Evolutionary conservation across 2,888 invertebrate species (phyloP), one percentile per base, ranked within the genome.

Genomic region (Bimastos eiseni): DNA sequence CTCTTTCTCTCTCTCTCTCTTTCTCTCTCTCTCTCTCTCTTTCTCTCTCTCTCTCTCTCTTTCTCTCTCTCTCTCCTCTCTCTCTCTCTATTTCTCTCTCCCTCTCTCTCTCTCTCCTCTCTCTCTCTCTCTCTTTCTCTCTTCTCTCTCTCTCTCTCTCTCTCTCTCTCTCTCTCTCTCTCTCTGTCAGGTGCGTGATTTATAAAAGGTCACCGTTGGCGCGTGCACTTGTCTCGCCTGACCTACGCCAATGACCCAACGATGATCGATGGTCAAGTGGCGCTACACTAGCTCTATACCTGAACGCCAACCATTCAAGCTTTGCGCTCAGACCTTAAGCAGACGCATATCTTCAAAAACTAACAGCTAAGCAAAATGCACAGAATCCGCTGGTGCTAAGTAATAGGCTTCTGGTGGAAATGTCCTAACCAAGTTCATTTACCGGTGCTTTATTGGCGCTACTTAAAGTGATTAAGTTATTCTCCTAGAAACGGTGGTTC

Each of bases 151-250:
- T n/a, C n/a, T n/a, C n/a, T n/a, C n/a, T n/a, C n/a, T n/a, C n/a
- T n/a, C n/a, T n/a, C n/a, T n/a, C n/a, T n/a, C n/a, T n/a, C n/a
- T n/a, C n/a, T n/a, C n/a, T n/a, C n/a, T n/a, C n/a, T n/a, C n/a
- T 6, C 41, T 41, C 8, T 15, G 41, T 41, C 21, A 30, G 11
- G 70, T 70, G 70, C n/a, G n/a, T n/a, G 70, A 70, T 70, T 70
- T 70, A 70, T 70, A 13, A n/a, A n/a, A 70, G 70, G 30, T 11
- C n/a, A n/a, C 8, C 70, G 70, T 70, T 70, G 70, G 70, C n/a
- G 70, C 70, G 70, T n/a, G 70, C 70, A 70, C 70, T 70, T 70
- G n/a, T 70, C n/a, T 70, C n/a, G 70, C 70, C 30, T 70, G 70
- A 70, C 70, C 30, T 30, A n/a, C 8, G 70, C 8, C 30, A n/a